A percentile compares a stretch with the other conserved stretches of the same genome.
phyloP scores from a whole-genome alignment of 2,888 invertebrate species.

The Tinea trinotella region DNA sequence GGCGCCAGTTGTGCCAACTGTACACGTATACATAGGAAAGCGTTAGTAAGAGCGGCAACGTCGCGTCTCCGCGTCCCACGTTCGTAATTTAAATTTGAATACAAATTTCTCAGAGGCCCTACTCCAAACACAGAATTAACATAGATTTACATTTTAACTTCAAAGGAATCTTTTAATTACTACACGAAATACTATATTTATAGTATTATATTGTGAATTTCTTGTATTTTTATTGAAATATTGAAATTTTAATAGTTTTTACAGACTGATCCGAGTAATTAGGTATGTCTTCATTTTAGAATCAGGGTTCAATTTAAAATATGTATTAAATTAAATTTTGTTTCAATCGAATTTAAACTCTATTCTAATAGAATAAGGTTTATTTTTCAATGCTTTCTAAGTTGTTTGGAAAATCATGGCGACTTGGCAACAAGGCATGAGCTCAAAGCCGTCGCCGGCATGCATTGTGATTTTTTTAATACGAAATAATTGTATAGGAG shows the following conservation, averaged over 20 bases:
- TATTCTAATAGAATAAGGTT: not conserved
- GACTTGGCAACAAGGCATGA: not conserved
- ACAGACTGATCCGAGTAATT: too few relatives aligned
- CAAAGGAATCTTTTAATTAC: too few relatives aligned
- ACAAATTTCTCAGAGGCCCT: not conserved
- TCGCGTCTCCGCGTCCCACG: conserved; percentile 35
- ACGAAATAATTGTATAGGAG: conserved; percentile 24
- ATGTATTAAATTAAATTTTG: not conserved
- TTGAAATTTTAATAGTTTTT: too few relatives aligned
- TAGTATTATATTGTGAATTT: too few relatives aligned
- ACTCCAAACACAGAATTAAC: not conserved
- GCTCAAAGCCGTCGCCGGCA: conserved; percentile 54
- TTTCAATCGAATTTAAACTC: not conserved
- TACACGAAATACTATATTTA: too few relatives aligned
- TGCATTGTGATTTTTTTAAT: conserved; percentile 61
- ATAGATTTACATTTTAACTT: too few relatives aligned
- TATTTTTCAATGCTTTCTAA: not conserved
- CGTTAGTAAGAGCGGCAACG: conserved; percentile 48
- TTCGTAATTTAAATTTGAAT: too few relatives aligned
- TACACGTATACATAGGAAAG: conserved; percentile 65
- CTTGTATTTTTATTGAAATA: too few relatives aligned
- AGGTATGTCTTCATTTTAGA: not conserved
- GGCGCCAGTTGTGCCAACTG: conserved; percentile 68
- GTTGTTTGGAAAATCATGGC: not conserved
- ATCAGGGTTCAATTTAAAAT: not conserved